phyloP scores from a whole-genome alignment of 2,797 vertebrate genomes.

The Furcifer pardalis region DNA sequence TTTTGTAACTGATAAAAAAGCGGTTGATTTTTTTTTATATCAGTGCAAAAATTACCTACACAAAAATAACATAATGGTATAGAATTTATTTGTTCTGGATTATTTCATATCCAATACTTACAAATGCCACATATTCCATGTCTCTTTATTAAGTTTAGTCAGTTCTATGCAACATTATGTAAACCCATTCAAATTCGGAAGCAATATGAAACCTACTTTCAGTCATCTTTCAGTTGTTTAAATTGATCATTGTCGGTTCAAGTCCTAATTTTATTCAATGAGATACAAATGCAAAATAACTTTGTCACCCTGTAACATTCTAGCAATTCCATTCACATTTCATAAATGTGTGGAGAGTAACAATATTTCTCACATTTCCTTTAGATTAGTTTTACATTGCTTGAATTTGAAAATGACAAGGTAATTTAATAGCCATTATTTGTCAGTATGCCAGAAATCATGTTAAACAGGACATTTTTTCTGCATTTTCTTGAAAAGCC shows the following conservation, averaged over 20 bases:
- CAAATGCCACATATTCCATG: background rate
- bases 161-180: constrained; percentile 54
- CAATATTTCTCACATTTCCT: constrained; percentile 11
- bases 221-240: background rate
- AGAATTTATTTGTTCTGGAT: constrained; percentile 23
- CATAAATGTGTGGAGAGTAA: background rate
- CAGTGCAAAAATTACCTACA: background rate
- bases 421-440: constrained; percentile 17
- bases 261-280: background rate
- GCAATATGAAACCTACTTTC: background rate
- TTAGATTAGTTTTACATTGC: constrained; percentile 19
- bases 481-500: constrained; percentile 56
- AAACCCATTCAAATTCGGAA: background rate
- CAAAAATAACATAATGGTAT: background rate
- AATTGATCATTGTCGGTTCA: background rate
- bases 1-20: background rate
- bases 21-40: background rate
- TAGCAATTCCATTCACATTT: constrained; percentile 18
- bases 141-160: constrained; percentile 18
- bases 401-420: constrained; percentile 38
- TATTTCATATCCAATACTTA: background rate
- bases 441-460: constrained; percentile 46
- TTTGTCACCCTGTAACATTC: background rate
- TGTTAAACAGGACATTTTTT: constrained; percentile 45
- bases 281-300: constrained; percentile 7